Conservation (phyloP, 2,113 vertebrate genomes). For the Peromyscus californicus region DNA sequence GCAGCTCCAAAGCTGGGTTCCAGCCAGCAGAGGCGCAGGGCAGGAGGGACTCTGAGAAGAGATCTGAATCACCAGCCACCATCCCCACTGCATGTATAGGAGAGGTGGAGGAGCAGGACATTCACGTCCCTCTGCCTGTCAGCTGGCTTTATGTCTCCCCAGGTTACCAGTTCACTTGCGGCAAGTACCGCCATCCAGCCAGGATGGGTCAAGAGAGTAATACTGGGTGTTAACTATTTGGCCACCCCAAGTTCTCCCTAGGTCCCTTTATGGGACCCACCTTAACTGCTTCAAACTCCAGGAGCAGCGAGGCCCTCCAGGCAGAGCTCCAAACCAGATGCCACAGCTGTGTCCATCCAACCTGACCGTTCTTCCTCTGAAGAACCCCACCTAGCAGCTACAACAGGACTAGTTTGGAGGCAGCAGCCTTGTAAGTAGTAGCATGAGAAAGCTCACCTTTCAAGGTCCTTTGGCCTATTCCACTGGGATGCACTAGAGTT, state of each 20-base stretch:
- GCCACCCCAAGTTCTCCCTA: not conserved
- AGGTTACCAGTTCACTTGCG: too few species aligned
- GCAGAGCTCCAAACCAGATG: not conserved
- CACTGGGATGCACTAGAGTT: not conserved
- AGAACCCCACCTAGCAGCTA: not conserved
- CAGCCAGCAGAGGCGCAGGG: not conserved
- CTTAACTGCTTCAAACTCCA: not conserved
- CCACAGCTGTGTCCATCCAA: not conserved
- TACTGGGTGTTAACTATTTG: too few species aligned
- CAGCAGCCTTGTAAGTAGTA: not conserved
- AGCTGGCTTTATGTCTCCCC: too few species aligned
- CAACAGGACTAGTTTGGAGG: not conserved
- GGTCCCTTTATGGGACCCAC: rapidly evolving
- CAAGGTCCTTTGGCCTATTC: not conserved
- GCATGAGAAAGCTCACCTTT: not conserved
- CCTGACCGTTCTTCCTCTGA: rapidly evolving
- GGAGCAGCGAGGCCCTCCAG: not conserved
- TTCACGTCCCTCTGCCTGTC: not conserved
- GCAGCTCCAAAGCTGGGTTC: not conserved
- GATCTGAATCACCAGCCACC: rapidly evolving
- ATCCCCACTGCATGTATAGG: not conserved
- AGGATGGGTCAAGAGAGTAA: rapidly evolving
- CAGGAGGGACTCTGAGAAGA: not conserved
- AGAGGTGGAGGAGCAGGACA: not conserved
- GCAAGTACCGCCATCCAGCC: not conserved